These are phyloP conservation scores for Liodrosophila aerea DNA, from an alignment of 2,888 invertebrate genomes.

Conservation along the genomic window DNA sequence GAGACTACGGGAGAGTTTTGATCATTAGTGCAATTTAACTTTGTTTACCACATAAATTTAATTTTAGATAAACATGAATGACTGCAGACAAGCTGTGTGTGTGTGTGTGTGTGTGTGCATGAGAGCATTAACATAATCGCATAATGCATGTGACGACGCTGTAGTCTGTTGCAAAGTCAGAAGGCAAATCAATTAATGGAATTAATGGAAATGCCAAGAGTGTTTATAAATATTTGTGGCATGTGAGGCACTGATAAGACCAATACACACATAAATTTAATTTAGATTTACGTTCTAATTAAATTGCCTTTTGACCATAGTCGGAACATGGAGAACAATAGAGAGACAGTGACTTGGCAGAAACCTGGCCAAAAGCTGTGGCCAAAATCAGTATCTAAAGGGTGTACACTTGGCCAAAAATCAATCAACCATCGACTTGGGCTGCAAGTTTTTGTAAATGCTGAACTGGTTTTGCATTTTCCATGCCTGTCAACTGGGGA, in stretches of 20 bases:
- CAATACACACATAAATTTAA: conserved; percentile 21
- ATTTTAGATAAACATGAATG: conserved; percentile 45
- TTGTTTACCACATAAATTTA: conserved; percentile 32
- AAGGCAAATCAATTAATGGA: conserved; percentile 45
- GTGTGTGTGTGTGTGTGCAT: neutral
- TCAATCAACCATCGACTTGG: conserved; percentile 51
- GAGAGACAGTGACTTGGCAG: conserved; percentile 9
- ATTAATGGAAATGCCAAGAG: conserved; percentile 36
- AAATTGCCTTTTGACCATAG: conserved; percentile 5
- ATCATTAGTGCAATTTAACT: conserved; percentile 15
- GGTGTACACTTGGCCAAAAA: conserved; percentile 19
- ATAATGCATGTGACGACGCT: conserved; percentile 25
- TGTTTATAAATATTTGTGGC: conserved; percentile 30
- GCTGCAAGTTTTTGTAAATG: conserved; percentile 60
- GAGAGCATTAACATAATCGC: conserved; percentile 59
- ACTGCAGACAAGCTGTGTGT: conserved; percentile 4
- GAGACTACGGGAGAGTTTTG: neutral
- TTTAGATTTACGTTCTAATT: conserved; percentile 46
- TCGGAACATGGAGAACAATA: too few relatives aligned
- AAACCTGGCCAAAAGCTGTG: conserved; percentile 30
- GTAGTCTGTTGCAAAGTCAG: conserved; percentile 11
- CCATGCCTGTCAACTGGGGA: conserved; percentile 56
- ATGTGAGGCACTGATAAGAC: conserved; percentile 31
- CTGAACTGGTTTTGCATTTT: conserved; percentile 43
- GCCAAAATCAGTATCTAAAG: conserved; percentile 1